Evolutionary conservation across 2,888 invertebrate species (phyloP).

Genomic region (Dioctria rufipes): DNA sequence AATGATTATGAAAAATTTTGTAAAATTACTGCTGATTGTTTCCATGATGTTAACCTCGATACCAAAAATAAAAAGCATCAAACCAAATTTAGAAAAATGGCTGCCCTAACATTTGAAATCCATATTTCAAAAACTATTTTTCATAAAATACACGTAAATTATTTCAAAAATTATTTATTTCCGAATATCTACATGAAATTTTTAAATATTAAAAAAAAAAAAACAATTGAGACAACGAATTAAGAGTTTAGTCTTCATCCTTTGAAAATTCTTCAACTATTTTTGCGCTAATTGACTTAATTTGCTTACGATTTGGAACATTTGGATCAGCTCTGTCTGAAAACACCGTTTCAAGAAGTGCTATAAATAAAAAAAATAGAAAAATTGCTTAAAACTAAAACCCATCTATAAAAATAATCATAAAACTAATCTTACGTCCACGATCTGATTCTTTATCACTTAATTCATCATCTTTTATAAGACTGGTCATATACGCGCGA

Average conservation of each 20-base stretch:
- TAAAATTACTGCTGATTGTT: too few relatives aligned
- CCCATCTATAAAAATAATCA: neutral
- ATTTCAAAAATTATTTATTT: too few relatives aligned
- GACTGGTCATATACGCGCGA: slow-evolving; percentile 61
- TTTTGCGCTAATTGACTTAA: slow-evolving; percentile 68
- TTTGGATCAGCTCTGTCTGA: slow-evolving; percentile 53
- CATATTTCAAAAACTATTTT: too few relatives aligned
- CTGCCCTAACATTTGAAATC: too few relatives aligned
- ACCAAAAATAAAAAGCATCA: too few relatives aligned
- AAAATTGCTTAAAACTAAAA: neutral
- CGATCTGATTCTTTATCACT: slow-evolving; percentile 22
- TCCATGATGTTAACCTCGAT: too few relatives aligned
- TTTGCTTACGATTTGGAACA: slow-evolving; percentile 66
- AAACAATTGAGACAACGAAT: too few relatives aligned
- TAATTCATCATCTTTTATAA: slow-evolving; percentile 60
- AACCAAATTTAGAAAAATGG: too few relatives aligned
- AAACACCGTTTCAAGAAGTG: slow-evolving; percentile 31
- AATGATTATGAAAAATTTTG: too few relatives aligned
- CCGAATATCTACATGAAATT: neutral
- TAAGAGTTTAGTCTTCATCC: slow-evolving; percentile 64
- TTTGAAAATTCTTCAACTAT: slow-evolving; percentile 68
- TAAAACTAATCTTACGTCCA: slow-evolving; percentile 13
- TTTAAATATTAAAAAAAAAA: too few relatives aligned
- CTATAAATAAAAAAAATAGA: slow-evolving; percentile 28
- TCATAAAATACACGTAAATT: too few relatives aligned